Evolutionary conservation across 2,797 vertebrate species (phyloP), one percentile per base, ranked within the genome.

Genomic region (Acipenser transmontanus): DNA sequence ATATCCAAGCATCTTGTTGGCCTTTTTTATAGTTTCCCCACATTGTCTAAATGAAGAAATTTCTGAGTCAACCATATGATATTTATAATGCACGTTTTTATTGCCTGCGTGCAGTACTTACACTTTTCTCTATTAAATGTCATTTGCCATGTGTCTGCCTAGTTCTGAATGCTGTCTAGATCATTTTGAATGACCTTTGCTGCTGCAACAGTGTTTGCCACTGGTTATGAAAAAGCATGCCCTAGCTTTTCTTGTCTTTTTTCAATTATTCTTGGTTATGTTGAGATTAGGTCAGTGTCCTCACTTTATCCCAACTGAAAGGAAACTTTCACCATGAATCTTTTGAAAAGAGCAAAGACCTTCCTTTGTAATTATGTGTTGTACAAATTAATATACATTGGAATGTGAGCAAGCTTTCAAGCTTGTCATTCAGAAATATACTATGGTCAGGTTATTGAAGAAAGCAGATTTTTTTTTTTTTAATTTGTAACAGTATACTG

Each of bases 241-340:
- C 14, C 14, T 61, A 8, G 7, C 20, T 61, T 4, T 8, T 57
- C 12, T 47, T 61, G n/a, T 7, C 13, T 61, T 34, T 61, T 57
- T 61, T 20, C 14, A 61, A 0, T 14, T 61, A 8, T 61, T 13
- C 7, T 17, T 17, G 11, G 60, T 61, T 61, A 61, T 61, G 14
- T 8, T 61, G 17, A 61, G 12, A 47, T 20, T 8, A 61, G 60
- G 60, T 61, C 17, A 20, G 12, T 47, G 47, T 61, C 47, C 17
- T 61, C 60, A 61, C 34, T 57, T 61, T 17, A 61, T 61, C 60
- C 10, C 7, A 34, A 61, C 17, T 61, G 14, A 61, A 61, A 61
- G 60, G 60, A 61, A 47, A 61, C 13, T 61, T 61, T 61, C 47
- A 47, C 12, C 47, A 10, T 17, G 10, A 17, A 47, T 14, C 60